Evolutionary conservation across 2,797 vertebrate genomes (phyloP).

Genomic region (Agapornis canus): DNA sequence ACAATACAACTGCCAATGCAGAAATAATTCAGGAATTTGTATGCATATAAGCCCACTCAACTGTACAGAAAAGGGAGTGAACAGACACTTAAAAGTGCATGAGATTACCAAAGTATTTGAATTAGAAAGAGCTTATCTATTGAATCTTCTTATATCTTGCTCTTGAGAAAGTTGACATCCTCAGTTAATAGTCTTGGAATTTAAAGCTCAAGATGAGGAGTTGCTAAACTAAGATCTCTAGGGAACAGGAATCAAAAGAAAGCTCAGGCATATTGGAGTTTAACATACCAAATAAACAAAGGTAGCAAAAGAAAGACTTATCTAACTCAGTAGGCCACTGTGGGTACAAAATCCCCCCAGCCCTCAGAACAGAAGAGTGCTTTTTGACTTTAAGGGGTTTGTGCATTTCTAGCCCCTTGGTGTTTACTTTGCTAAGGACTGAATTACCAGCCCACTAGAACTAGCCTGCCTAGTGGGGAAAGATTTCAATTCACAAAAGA

Average conservation of each 20-base stretch:
- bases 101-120: not conserved
- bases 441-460: not conserved
- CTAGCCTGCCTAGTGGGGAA: not conserved
- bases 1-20: not conserved
- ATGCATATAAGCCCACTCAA: not conserved
- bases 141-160: not conserved
- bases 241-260: not conserved
- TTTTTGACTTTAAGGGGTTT: not conserved
- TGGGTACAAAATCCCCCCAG: not conserved
- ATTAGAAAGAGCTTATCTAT: not conserved
- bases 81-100: not conserved
- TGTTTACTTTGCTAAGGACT: not conserved
- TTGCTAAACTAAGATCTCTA: not conserved
- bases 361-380: not conserved
- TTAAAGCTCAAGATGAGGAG: not conserved
- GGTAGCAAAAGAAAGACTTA: not conserved
- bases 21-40: not conserved
- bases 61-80: not conserved
- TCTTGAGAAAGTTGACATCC: not conserved
- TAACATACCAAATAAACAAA: not conserved
- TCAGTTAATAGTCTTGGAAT: not conserved
- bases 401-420: not conserved
- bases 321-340: not conserved
- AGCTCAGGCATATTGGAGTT: not conserved
- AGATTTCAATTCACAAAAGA: not conserved